Evolutionary conservation across 2,113 vertebrate genomes (phyloP).

Genomic region (Mastomys coucha): DNA sequence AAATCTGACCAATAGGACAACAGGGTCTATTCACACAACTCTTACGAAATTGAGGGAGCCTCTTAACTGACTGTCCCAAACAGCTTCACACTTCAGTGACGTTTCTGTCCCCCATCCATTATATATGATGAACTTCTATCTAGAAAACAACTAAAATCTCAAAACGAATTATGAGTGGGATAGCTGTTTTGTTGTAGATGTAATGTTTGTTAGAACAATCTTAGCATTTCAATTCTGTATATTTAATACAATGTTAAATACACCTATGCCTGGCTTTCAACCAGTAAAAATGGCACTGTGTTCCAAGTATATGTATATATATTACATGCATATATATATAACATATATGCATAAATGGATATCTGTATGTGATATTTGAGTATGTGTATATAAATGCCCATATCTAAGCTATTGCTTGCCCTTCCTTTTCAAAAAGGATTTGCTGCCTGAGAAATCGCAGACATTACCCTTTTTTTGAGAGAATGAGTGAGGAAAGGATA

Average conservation of each 20-base stretch:
- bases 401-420: not conserved
- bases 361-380: not conserved
- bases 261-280: not conserved
- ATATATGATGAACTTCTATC: not conserved
- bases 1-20: slow-evolving; percentile 38
- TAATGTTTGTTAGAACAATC: not conserved
- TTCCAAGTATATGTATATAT: not conserved
- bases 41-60: not conserved
- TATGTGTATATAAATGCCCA: not conserved
- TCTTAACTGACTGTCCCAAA: not conserved
- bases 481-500: not conserved
- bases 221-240: not conserved
- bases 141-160: slow-evolving; percentile 18
- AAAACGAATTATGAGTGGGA: not conserved
- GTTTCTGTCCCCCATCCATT: not conserved
- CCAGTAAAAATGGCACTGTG: not conserved
- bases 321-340: not conserved
- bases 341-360: no score
- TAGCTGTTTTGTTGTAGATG: not conserved
- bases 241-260: not conserved
- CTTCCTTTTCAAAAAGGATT: slow-evolving; percentile 22
- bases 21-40: not conserved
- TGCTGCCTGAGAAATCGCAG: not conserved
- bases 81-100: not conserved
- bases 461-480: not conserved